Conservation (phyloP, 2,888 invertebrate species). For the Megamerina dolium region DNA sequence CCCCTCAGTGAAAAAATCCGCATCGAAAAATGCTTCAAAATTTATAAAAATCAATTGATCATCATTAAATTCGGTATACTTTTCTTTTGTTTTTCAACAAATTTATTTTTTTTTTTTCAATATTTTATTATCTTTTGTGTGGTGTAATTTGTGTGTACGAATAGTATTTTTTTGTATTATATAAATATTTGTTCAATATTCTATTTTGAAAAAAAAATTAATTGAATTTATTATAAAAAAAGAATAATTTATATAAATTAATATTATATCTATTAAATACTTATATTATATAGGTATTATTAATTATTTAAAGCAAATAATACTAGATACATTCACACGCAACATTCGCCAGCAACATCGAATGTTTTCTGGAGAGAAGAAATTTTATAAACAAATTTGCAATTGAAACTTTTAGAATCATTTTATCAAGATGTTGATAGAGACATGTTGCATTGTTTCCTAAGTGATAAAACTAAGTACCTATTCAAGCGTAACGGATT, state of each 20-base stretch:
- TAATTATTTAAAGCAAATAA: too few relatives aligned
- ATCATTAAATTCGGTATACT: slow-evolving; percentile 13
- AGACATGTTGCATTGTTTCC: too few relatives aligned
- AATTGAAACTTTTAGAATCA: too few relatives aligned
- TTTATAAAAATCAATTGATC: slow-evolving; percentile 20
- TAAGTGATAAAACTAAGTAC: too few relatives aligned
- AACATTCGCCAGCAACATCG: too few relatives aligned
- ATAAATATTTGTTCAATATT: neutral
- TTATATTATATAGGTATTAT: too few relatives aligned
- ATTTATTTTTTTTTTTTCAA: slow-evolving; percentile 5
- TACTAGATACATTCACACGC: too few relatives aligned
- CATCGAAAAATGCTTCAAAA: slow-evolving; percentile 50
- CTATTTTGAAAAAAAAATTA: slow-evolving; percentile 37
- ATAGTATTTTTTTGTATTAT: slow-evolving; percentile 11
- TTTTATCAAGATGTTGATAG: too few relatives aligned
- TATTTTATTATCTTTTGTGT: slow-evolving; percentile 1
- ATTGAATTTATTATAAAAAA: slow-evolving; percentile 49
- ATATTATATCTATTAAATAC: too few relatives aligned
- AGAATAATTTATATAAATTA: neutral
- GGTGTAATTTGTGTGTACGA: slow-evolving; percentile 2
- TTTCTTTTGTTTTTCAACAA: slow-evolving; percentile 10
- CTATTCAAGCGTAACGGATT: too few relatives aligned
- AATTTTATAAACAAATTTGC: too few relatives aligned
- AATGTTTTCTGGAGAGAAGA: too few relatives aligned
- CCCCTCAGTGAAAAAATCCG: slow-evolving; percentile 65